Evolutionary conservation across 2,888 invertebrate genomes (phyloP), one percentile per base, ranked within the genome.

Genomic region (Xanthorhoe spadicearia): DNA sequence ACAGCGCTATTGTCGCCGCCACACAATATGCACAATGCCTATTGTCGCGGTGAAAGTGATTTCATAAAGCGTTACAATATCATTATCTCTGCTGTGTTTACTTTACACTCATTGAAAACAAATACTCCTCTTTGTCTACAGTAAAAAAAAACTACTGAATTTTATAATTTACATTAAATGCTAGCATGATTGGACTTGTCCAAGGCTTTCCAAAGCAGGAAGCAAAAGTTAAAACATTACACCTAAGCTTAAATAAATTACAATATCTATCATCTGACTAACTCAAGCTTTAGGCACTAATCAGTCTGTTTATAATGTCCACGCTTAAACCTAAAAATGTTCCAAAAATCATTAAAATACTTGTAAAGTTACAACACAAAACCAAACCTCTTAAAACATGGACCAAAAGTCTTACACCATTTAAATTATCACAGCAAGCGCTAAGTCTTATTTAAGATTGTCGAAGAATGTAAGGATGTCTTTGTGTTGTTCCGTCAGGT

Each of bases 381-480:
- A 54, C 18, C 35, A 61, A 61, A 46, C 28, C 52, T 54, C 58
- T 43, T 43, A 18, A 43, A 35, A 49, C 17, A 17, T 49, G 28
- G 28, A 55, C 54, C 35, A 17, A 38, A 60, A 65, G 56, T 54
- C 58, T 50, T 49, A 50, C 55, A 38, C 49, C 52, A 46, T 52
- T 18, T 10, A 23, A 38, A 49, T 55, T 58, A 66, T 66, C 66
- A 66, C 61, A 66, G 66, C 18, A 53, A 23, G 28, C 13, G 10
- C 55, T 65, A 13, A 59, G 28, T 49, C 18, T 43, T 64, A 63
- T 60, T 61, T 38, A 18, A 68, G 61, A 17, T 50, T 64, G 28
- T 68, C 85, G 69, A 84, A 89, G 79, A 90, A 89, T 8, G 73
- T 66, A 13, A 81, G 55, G 65, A 82, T 75, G 3, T 85, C 79